Evolutionary conservation across 2,888 invertebrate genomes (phyloP).

Genomic region (Cryptus viduatorius): DNA sequence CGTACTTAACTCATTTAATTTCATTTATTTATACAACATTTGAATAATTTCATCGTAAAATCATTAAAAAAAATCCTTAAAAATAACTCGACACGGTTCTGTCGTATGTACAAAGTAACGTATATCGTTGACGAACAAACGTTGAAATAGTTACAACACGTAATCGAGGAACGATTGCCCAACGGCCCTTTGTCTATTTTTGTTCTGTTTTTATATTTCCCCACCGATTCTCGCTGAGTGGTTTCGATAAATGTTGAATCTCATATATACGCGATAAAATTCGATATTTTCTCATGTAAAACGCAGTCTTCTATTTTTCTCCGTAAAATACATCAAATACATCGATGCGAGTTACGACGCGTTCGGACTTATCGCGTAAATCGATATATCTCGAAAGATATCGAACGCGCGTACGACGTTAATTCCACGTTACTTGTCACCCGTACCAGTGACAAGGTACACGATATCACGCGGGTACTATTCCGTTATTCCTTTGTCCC

Average conservation of each 20-base stretch:
- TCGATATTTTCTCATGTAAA: too few relatives aligned
- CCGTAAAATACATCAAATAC: not conserved
- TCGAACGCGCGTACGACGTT: not conserved
- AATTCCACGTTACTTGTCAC: not conserved
- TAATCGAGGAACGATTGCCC: not conserved
- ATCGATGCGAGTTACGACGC: not conserved
- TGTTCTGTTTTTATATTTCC: not conserved
- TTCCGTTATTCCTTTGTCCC: constrained; percentile 3
- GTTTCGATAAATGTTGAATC: not conserved
- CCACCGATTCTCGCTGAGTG: not conserved
- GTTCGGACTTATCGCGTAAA: not conserved
- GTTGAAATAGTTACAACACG: not conserved
- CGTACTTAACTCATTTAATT: not conserved
- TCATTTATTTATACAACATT: not conserved
- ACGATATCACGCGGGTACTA: constrained; percentile 13
- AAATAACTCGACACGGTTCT: not conserved
- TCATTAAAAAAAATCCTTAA: not conserved
- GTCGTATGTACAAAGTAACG: constrained; percentile 9
- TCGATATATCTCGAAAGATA: not conserved
- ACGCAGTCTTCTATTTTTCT: not conserved
- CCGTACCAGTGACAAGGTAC: not conserved
- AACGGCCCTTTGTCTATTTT: not conserved
- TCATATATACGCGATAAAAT: too few relatives aligned
- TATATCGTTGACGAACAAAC: not conserved
- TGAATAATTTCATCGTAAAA: not conserved